Percentiles rank a stretch among this genome's conserved stretches.
phyloP scores from a whole-genome alignment of 2,113 vertebrate species.

The Catharus fuscescens region DNA sequence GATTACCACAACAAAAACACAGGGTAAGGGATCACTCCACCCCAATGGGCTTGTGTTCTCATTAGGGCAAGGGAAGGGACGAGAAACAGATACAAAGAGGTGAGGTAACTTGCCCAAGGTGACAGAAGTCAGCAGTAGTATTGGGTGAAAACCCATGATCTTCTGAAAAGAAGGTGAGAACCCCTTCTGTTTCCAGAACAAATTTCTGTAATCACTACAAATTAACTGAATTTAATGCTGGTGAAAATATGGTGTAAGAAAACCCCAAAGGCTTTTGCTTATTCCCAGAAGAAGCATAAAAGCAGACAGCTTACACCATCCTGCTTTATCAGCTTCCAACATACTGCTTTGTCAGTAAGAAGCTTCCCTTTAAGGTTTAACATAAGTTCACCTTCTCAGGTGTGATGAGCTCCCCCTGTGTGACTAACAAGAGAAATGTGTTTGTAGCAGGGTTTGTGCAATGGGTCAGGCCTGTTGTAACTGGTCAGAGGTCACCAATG shows the following conservation, averaged over 20 bases:
- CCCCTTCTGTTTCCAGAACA: not conserved
- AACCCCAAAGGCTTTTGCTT: not conserved
- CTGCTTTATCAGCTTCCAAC: not conserved
- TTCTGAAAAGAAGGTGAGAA: not conserved
- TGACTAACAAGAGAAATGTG: not conserved
- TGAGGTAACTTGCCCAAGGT: slow-evolving; percentile 69
- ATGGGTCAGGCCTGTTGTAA: not conserved
- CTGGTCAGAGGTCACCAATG: not conserved
- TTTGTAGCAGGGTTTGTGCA: not conserved
- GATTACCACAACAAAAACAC: slow-evolving; percentile 7
- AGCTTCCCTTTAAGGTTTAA: not conserved
- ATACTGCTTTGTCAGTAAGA: not conserved
- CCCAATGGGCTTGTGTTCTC: not conserved
- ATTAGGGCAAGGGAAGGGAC: slow-evolving; percentile 27
- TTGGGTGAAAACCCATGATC: not conserved
- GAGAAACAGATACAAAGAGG: slow-evolving; percentile 66
- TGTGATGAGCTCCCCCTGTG: not conserved
- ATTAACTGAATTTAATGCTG: not conserved
- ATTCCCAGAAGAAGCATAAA: not conserved
- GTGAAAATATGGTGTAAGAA: not conserved
- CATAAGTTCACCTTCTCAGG: not conserved
- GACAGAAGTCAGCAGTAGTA: slow-evolving; percentile 17
- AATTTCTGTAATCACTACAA: not conserved
- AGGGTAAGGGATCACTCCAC: not conserved
- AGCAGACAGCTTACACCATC: not conserved